Evolutionary conservation across 1,140 invertebrate species (phyloP), one percentile per base, ranked within the genome.

Genomic region (Arion vulgaris): DNA sequence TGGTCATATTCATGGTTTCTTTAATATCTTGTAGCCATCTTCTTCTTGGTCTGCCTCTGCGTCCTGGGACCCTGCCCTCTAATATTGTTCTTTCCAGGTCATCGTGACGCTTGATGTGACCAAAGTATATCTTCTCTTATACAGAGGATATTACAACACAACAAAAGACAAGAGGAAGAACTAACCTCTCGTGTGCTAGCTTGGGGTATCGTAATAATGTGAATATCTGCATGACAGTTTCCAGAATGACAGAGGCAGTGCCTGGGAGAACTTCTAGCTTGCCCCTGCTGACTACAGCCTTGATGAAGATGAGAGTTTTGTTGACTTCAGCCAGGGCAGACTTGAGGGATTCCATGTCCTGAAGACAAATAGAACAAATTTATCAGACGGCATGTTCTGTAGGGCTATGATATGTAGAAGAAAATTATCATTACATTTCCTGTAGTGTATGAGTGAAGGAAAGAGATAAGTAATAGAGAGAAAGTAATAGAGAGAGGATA

Each of bases 241-340:
- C 97, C 82, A 98, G 94, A 82, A 98, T 96, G 87, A 98, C 95
- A 26, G 96, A 97, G 77, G 96, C 96, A 91, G 97, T 97, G 57
- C 96, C 97, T 0, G 97, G 96, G 82, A 98, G 93, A 94, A 98
- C 96, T 93, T 98, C 96, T 84, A 97, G 93, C 92, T 96, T 98
- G 69, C 88, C 89, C 89, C 97, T 95, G 92, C 97, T 97, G 80
- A 95, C 95, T 74, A 98, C 96, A 41, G 97, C 96, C 94, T 97
- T 96, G 91, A 97, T 97, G 93, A 97, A 97, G 88, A 95, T 95
- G 75, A 97, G 92, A 23, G 96, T 96, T 28, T 90, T 81, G 83
- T 89, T 89, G 15, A 92, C 90, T 80, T 91, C 90, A 41, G 88
- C 86, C 57, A 89, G 87, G 57, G 90, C 89, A n/a, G 77, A 74